Evolutionary conservation across 2,113 vertebrate genomes (phyloP).

Genomic region (Python bivittatus): DNA sequence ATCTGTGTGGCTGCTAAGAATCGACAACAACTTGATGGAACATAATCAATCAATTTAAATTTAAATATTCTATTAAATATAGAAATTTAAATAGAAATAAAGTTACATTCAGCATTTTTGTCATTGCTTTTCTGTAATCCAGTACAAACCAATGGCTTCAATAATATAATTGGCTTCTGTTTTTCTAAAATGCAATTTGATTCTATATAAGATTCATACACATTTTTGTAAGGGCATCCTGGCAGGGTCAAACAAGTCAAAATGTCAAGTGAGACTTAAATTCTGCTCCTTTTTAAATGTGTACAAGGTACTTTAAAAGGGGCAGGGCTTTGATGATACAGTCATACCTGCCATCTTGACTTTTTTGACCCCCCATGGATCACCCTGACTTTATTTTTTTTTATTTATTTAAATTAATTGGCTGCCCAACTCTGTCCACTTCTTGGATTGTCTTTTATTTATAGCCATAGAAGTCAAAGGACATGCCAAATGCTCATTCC

Average conservation of each 20-base stretch:
- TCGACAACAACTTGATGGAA: not conserved
- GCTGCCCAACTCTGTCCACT: not conserved
- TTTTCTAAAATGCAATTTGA: not conserved
- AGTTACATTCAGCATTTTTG: not conserved
- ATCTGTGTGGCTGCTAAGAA: not conserved
- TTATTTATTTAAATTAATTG: not conserved
- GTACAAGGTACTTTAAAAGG: not conserved
- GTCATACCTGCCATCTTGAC: not conserved
- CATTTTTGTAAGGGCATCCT: not conserved
- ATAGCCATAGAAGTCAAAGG: not conserved
- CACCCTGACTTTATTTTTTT: not conserved
- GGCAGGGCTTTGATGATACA: not conserved
- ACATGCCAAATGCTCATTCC: not conserved
- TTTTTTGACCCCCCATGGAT: not conserved
- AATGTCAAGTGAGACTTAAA: not conserved
- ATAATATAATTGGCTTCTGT: not conserved
- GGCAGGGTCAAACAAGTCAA: not conserved
- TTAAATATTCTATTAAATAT: not conserved
- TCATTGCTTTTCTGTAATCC: not conserved
- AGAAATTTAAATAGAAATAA: not conserved
- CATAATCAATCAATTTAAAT: not conserved
- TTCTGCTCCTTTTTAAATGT: not conserved
- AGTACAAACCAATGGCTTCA: not conserved
- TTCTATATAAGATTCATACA: not conserved
- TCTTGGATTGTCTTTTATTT: not conserved